Evolutionary conservation across 2,797 vertebrate species (phyloP), one percentile per base, ranked within the genome.

Genomic region (Echeneis naucrates): DNA sequence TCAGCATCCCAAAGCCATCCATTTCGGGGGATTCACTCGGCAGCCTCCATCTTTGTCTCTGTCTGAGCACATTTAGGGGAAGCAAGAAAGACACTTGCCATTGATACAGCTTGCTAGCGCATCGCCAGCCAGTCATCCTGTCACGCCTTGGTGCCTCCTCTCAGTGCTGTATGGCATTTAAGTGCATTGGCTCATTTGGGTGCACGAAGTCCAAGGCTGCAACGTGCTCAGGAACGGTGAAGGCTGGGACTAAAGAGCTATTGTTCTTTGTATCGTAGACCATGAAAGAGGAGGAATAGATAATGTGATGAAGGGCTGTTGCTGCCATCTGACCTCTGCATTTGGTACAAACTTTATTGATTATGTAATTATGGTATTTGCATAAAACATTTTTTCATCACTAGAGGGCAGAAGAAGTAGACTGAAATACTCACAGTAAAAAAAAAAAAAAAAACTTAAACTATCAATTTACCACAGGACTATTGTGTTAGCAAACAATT

Each of bases 11-110:
- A 75, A 62, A 55, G 68, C 85, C 87, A 84, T 85, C 85, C 75
- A 48, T 88, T 85, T 82, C 63, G 75, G 74, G n/a, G 60, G 82
- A 87, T 77, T 85, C 86, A 87, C 58, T 71, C 58, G 30, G 80
- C 70, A 81, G 87, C 68, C 51, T 79, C 71, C 19, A 53, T 87
- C 84, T 89, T 81, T 88, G 85, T 88, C 78, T 87, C 70, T 82
- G 83, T 88, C 79, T 80, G 75, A 81, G 66, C 65, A 24, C 77
- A 80, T 91, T 87, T 84, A 81, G 67, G 62, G 56, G 72, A 75
- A 78, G 81, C 67, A 68, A 70, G 68, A 62, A 77, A 85, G 80
- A 83, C 72, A 67, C 73, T 81, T 86, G n/a, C 63, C 75, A 82
- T 76, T 81, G 81, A 88, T 78, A 71, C 13, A 45, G 75, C 55